Conservation (phyloP, 2,888 invertebrate species). For the Volucella bombylans region DNA sequence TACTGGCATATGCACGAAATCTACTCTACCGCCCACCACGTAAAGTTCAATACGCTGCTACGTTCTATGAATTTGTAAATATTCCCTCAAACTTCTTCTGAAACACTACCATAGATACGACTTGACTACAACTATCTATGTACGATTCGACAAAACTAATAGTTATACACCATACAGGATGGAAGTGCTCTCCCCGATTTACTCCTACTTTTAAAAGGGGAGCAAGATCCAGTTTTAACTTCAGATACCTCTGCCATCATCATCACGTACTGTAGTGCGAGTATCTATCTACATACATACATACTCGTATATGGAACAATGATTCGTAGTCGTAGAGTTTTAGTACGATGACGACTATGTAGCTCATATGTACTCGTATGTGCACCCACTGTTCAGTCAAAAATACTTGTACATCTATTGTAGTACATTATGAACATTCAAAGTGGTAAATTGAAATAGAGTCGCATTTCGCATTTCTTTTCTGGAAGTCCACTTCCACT, state of each 20-base stretch:
- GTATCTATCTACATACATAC: background rate
- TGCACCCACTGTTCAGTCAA: conserved; percentile 3
- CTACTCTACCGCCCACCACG: conserved; percentile 39
- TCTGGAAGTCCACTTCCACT: conserved; percentile 59
- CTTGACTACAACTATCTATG: too few species aligned
- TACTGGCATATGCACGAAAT: conserved; percentile 57
- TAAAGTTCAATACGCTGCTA: conserved; percentile 53
- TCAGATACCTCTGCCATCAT: background rate
- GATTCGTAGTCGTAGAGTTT: background rate
- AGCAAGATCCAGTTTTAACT: too few species aligned
- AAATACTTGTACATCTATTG: too few species aligned
- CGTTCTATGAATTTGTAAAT: conserved; percentile 70
- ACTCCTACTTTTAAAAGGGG: conserved; percentile 22
- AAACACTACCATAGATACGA: background rate
- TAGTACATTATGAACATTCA: conserved; percentile 51
- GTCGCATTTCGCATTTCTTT: conserved; percentile 36
- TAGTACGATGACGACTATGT: background rate
- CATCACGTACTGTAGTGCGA: background rate
- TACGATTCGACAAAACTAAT: conserved; percentile 40
- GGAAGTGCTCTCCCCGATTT: conserved; percentile 28
- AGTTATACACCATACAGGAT: conserved; percentile 14
- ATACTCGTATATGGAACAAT: conserved; percentile 9
- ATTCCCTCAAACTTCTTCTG: conserved; percentile 40
- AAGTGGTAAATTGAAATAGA: conserved; percentile 64
- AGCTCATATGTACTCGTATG: background rate